These are phyloP conservation scores for Eupithecia exiguata DNA, from an alignment of 2,888 invertebrate species.

Conservation along the genomic window DNA sequence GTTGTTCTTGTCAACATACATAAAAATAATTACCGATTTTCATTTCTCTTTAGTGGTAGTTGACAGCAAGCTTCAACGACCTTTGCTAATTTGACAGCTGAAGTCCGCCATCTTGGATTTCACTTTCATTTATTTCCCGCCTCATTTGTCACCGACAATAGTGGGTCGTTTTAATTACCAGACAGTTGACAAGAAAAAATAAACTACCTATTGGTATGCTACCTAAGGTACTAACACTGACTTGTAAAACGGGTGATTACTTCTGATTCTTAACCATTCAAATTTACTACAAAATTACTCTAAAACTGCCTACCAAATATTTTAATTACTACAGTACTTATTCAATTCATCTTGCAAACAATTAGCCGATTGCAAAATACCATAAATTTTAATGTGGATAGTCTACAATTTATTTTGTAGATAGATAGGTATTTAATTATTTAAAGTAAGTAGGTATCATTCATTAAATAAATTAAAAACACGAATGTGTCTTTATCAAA, in stretches of 20 bases:
- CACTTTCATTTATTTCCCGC: conserved; percentile 50
- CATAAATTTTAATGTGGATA: not conserved
- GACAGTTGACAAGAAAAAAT: conserved; percentile 35
- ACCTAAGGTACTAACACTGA: not conserved
- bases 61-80: conserved; percentile 46
- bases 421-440: not conserved
- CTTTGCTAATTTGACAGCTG: conserved; percentile 59
- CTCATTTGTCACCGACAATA: conserved; percentile 46
- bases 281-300: conserved; percentile 1
- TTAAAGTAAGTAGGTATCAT: not conserved
- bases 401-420: not conserved
- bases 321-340: not conserved
- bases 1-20: conserved; percentile 16
- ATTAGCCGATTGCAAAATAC: not conserved
- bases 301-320: conserved; percentile 5
- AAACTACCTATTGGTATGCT: not conserved
- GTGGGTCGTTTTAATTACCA: conserved; percentile 39
- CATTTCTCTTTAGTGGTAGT: conserved; percentile 29
- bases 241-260: not conserved
- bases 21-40: conserved; percentile 32
- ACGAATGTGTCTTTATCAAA: not conserved
- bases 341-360: not conserved
- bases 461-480: not conserved
- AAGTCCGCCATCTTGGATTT: conserved; percentile 55
- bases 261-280: conserved; percentile 2